Base-by-base conservation (phyloP, 1,140 invertebrate genomes). In the Danaus melanippus region DNA sequence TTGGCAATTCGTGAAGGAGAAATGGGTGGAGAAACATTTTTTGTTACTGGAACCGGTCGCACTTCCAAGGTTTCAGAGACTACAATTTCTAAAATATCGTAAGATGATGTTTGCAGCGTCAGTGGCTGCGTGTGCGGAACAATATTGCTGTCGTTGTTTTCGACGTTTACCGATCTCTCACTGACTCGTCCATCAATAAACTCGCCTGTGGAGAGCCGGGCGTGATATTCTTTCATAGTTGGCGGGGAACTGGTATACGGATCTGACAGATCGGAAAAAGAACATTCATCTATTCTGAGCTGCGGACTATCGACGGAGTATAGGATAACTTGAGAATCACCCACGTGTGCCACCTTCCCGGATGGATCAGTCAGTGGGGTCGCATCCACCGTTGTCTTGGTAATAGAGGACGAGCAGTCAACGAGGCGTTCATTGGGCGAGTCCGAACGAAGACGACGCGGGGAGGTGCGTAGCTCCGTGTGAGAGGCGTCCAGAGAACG, bases 11-110 rank as follows among this genome's bases (percentile, higher is more conserved):
- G 55, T 11, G 53, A 52, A 15, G 54, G 53, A 15, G 55, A 45
- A 39, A 66, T 66, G 42, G 69, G 68, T n/a, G 66, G 58, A 8
- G 56, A 61, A 46, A 42, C 51, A 49, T 46, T 66, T 54, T 69
- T 71, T 12, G 63, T 46, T 9, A 60, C 53, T 2, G 67, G 58
- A 12, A 61, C 15, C 17, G 64, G 43, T 49, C 59, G 58, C 7
- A 70, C 62, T 52, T 80, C 76, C n/a, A 81, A 44, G 0, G 84
- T 81, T 66, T 87, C 85, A 4, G 87, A 86, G 9, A 88, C 84
- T 0, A 87, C 79, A n/a, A 88, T 81, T 62, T 88, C 86, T 12
- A 88, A 64, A 12, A 87, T 64, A 49, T 87, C 85, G 59, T 77
- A 85, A 2, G 75, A 50, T 8, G 71, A 70, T 9, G 67, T 76